phyloP scores from a whole-genome alignment of 2,888 invertebrate genomes.

The Stramonita haemastoma region DNA sequence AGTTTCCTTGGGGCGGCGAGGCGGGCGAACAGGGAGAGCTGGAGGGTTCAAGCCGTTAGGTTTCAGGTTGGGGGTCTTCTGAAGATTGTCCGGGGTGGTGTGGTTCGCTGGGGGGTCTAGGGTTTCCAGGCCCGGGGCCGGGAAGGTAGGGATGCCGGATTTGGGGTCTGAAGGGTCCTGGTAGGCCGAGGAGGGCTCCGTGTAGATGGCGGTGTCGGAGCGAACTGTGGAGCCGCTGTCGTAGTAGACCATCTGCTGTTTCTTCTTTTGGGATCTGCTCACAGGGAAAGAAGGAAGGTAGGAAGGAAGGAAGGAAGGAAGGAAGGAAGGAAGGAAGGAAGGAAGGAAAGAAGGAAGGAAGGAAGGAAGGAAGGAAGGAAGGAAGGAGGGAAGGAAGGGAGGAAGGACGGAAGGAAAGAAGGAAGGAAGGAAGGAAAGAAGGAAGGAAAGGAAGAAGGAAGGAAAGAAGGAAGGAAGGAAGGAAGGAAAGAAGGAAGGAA shows the following conservation, averaged over 20 bases:
- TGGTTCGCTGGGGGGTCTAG: neutral
- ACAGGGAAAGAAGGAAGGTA: too few species aligned
- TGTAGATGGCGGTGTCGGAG: constrained; percentile 7
- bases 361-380: too few species aligned
- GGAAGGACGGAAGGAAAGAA: too few species aligned
- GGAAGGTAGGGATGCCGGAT: constrained; percentile 26
- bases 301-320: neutral
- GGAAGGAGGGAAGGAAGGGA: too few species aligned
- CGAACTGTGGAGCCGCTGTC: constrained; percentile 27
- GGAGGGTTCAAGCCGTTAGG: neutral
- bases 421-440: too few species aligned
- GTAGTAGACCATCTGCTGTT: neutral
- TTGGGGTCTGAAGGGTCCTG: constrained; percentile 26
- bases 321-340: too few species aligned
- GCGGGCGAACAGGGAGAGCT: constrained; percentile 26
- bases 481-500: too few species aligned
- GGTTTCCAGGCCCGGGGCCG: neutral
- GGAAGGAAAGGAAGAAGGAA: too few species aligned
- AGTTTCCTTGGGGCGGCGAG: constrained; percentile 13
- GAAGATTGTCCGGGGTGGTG: neutral
- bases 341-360: too few species aligned
- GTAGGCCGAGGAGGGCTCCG: constrained; percentile 2
- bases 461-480: too few species aligned
- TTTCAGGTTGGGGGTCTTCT: neutral
- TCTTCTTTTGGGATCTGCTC: constrained; percentile 7